Percentiles rank a stretch among this genome's conserved stretches.
Evolutionary conservation across 2,888 invertebrate species (phyloP).

Genomic region (Meganola albula): DNA sequence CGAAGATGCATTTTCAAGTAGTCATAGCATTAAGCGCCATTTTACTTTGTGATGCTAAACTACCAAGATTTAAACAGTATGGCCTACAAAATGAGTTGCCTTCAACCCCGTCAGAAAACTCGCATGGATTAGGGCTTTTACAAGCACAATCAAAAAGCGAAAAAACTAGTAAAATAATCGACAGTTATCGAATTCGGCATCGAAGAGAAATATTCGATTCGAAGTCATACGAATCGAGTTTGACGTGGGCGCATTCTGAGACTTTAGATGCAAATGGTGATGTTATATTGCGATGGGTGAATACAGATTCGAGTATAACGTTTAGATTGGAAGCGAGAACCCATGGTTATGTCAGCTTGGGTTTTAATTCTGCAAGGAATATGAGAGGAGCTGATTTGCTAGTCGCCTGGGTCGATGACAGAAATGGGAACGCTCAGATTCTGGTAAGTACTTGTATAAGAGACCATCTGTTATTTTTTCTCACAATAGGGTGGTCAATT

Average conservation of each 20-base stretch:
- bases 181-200: conserved; percentile 55
- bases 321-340: conserved; percentile 91
- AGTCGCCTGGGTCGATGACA: conserved; percentile 92
- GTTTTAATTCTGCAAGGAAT: conserved; percentile 88
- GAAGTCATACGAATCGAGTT: conserved; percentile 60
- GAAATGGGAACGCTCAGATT: conserved; percentile 81
- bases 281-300: conserved; percentile 82
- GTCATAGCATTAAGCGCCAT: conserved; percentile 56
- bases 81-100: conserved; percentile 53
- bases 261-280: conserved; percentile 75
- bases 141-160: conserved; percentile 54
- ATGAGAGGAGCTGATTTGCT: conserved; percentile 92
- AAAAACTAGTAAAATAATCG: conserved; percentile 59
- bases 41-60: conserved; percentile 62
- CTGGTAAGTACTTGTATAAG: conserved; percentile 80
- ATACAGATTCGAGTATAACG: conserved; percentile 86
- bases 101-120: conserved; percentile 47
- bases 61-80: conserved; percentile 51
- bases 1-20: conserved; percentile 61
- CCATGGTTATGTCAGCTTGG: conserved; percentile 91
- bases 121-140: conserved; percentile 43
- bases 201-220: conserved; percentile 65
- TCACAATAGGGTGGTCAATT: conserved; percentile 28
- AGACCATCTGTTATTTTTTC: conserved; percentile 41
- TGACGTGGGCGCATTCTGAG: conserved; percentile 79